Evolutionary conservation across 1,140 invertebrate species (phyloP), one percentile per base, ranked within the genome.

Genomic region (Macrobrachium rosenbergii): DNA sequence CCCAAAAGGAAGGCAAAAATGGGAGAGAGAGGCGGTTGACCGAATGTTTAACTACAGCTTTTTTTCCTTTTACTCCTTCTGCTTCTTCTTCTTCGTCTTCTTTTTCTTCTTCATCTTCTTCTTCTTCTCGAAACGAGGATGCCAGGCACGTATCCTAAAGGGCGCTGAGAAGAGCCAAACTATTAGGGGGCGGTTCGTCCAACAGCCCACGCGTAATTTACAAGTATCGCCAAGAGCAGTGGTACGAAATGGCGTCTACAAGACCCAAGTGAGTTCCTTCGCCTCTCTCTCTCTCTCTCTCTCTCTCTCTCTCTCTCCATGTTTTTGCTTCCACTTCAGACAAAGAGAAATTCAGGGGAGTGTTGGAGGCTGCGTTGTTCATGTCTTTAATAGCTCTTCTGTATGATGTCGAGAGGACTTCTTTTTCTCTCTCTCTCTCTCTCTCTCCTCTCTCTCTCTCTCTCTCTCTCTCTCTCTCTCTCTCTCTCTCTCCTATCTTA

Each of bases 391-490:
- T 52, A 52, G 52, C 52, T 52, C 52, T 52, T 10, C 52, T 52
- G 52, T 52, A 12, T 52, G 52, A 52, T 52, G 52, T 52, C 52
- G 52, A 52, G 52, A 52, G 19, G 19, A 67, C 23, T 67, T 67
- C 64, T 67, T 17, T 67, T 7, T 67, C 64, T 67, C 64, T 67
- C 23, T 28, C 19, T 67, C 64, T 28, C 64, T 67, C 64, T 67
- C 64, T 67, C 64, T 67, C 64, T 67, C 63, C 64, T 67, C 23
- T 67, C 64, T 67, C 19, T 67, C 23, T 63, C 62, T 63, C 64
- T 67, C 23, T 67, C 64, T 67, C 64, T 67, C 64, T 67, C 64
- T 67, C 64, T 67, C 64, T 67, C 64, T 67, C 64, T 67, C 64
- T 67, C 64, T 67, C 64, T 67, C 5, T 12, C 64, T n/a, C n/a